These are phyloP conservation scores for Danio albolineatus DNA, from an alignment of 2,797 vertebrate species.

Conservation along the genomic window DNA sequence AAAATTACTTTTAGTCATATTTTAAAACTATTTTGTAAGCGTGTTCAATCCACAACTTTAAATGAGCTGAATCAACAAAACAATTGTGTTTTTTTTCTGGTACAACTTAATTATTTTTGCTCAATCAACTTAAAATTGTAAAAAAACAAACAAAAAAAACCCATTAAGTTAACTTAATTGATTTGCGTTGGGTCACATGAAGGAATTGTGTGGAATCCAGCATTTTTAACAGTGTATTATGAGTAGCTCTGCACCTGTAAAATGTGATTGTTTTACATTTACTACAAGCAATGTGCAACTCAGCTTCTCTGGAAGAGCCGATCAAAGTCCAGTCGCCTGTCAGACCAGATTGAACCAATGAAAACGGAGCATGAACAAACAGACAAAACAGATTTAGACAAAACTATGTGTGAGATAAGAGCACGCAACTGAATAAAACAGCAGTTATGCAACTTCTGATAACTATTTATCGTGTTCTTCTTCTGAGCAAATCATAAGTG, in stretches of 20 bases:
- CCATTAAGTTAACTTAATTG: too few species aligned
- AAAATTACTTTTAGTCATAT: not conserved
- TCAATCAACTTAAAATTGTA: too few species aligned
- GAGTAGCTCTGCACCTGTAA: constrained; percentile 9
- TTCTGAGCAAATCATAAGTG: not conserved
- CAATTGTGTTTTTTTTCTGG: too few species aligned
- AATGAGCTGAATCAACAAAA: too few species aligned
- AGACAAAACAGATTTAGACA: constrained; percentile 14
- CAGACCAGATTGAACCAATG: constrained; percentile 31
- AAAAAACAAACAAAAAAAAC: too few species aligned
- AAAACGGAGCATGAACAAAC: constrained; percentile 26
- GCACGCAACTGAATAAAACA: not conserved
- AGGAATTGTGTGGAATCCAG: too few species aligned
- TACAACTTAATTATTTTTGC: too few species aligned
- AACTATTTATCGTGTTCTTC: not conserved
- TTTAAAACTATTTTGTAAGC: not conserved
- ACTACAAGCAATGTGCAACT: constrained; percentile 31
- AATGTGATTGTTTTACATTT: constrained; percentile 37
- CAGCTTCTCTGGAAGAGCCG: constrained; percentile 28
- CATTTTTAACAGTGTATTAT: too few species aligned
- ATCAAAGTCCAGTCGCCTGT: constrained; percentile 36
- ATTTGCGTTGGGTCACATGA: too few species aligned
- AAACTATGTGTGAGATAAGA: not conserved
- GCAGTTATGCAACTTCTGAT: not conserved
- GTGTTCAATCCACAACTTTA: too few species aligned